Conservation (phyloP, 1,140 invertebrate genomes). For the Parasteatoda tepidariorum region DNA sequence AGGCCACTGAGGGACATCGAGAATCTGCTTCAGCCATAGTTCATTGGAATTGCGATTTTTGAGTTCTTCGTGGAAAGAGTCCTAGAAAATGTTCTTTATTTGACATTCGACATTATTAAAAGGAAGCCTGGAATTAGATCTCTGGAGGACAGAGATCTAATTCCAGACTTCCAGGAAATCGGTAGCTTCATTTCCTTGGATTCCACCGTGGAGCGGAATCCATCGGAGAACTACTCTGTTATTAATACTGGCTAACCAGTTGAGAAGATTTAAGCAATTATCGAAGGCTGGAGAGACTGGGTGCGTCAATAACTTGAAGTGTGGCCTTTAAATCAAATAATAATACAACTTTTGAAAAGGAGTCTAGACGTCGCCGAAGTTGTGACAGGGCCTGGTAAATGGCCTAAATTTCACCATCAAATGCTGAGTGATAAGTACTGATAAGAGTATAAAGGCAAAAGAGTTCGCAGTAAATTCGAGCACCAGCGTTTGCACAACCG, state of each 20-base stretch:
- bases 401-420: not conserved
- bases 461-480: not conserved
- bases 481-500: not conserved
- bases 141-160: not conserved
- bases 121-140: not conserved
- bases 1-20: not conserved
- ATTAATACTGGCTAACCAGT: too few relatives aligned
- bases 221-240: not conserved
- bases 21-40: not conserved
- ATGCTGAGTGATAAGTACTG: not conserved
- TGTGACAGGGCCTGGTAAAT: not conserved
- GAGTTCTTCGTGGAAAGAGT: not conserved
- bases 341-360: not conserved
- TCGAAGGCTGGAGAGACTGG: not conserved
- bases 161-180: not conserved
- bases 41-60: not conserved
- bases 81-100: not conserved
- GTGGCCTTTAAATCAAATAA: not conserved
- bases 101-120: not conserved
- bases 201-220: not conserved
- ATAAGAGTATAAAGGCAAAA: not conserved
- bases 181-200: not conserved
- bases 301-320: not conserved
- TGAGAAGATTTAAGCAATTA: not conserved
- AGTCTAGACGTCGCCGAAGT: not conserved